Evolutionary conservation across 2,888 invertebrate genomes (phyloP).

Genomic region (Eupsilia transversa): DNA sequence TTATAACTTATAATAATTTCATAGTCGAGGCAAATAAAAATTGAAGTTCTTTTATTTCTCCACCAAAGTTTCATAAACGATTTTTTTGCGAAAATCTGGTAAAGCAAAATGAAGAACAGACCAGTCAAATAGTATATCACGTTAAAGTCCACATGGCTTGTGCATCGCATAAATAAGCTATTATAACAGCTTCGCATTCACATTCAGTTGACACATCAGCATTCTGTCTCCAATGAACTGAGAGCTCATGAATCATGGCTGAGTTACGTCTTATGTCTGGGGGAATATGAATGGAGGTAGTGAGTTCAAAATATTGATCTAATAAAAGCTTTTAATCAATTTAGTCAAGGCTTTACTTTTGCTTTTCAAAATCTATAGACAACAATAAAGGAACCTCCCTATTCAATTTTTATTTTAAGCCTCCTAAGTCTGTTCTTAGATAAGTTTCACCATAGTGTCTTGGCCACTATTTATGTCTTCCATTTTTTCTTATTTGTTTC

Average conservation of each 20-base stretch:
- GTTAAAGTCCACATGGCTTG: slow-evolving; percentile 47
- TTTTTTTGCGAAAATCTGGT: background rate
- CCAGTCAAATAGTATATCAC: slow-evolving; percentile 14
- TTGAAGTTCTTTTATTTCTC: no score
- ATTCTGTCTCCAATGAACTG: slow-evolving; percentile 61
- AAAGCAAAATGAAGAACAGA: background rate
- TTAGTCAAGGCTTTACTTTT: background rate
- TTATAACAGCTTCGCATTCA: slow-evolving; percentile 57
- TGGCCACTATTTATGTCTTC: background rate
- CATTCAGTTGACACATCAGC: slow-evolving; percentile 60
- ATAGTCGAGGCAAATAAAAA: no score
- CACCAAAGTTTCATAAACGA: no score
- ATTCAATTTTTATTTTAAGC: background rate
- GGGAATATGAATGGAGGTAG: slow-evolving; percentile 22
- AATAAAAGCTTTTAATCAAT: background rate
- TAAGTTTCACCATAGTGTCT: background rate
- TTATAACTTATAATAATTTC: no score
- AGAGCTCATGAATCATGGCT: slow-evolving; percentile 48
- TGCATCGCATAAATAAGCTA: slow-evolving; percentile 52
- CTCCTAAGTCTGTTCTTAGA: background rate
- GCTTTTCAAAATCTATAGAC: background rate
- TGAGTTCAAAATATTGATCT: background rate
- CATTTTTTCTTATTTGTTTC: background rate
- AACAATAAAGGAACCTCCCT: no score
- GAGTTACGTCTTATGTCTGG: slow-evolving; percentile 55